phyloP scores from a whole-genome alignment of 2,113 vertebrate genomes.

The Xiphophorus maculatus region DNA sequence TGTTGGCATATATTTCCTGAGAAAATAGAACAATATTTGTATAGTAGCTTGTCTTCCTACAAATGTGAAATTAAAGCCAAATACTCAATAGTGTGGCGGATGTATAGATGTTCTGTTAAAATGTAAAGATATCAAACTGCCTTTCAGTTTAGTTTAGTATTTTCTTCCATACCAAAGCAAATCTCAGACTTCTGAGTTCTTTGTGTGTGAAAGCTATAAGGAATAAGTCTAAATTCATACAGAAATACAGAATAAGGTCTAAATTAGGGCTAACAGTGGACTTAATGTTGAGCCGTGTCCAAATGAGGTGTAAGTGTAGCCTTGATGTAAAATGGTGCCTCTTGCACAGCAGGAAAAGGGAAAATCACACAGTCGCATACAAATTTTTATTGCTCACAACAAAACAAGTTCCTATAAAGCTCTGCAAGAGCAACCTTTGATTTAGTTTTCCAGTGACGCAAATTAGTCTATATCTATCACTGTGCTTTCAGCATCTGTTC shows the following conservation, averaged over 20 bases:
- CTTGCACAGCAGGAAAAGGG: neutral
- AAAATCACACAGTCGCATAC: constrained; percentile 5
- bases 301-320: neutral
- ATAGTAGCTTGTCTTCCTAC: too few relatives aligned
- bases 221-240: neutral
- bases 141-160: neutral
- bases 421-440: constrained; percentile 37
- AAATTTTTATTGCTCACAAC: constrained; percentile 19
- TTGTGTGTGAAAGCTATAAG: neutral
- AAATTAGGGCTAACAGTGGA: neutral
- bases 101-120: neutral
- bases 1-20: too few relatives aligned
- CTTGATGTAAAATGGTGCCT: neutral
- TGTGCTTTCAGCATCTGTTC: constrained; percentile 8
- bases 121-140: neutral
- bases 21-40: too few relatives aligned
- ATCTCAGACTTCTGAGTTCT: neutral
- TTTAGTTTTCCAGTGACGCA: constrained; percentile 17
- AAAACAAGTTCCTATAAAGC: constrained; percentile 57
- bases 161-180: neutral
- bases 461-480: constrained; percentile 11
- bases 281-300: neutral
- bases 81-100: too few relatives aligned
- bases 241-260: neutral
- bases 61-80: too few relatives aligned